Base-by-base conservation (phyloP, 2,888 invertebrate species). In the Myopa tessellatipennis region DNA sequence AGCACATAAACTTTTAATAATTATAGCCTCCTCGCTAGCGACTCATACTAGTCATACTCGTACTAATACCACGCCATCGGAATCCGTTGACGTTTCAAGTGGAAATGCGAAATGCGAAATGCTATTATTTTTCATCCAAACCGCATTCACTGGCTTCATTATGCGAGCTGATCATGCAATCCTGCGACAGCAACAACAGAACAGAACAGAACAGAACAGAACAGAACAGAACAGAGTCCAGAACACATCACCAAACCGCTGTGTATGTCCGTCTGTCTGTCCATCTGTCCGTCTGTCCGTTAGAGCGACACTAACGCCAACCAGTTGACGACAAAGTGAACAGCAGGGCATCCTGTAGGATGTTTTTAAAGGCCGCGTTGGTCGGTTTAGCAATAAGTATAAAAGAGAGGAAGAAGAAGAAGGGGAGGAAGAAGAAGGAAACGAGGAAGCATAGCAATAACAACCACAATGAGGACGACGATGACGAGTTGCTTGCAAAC, bases 1-100 rank as follows among this genome's bases (percentile, higher is more conserved):
- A 76, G 69, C 38, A 69, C 79, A 80, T 80, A 80, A 79, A 79
- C 76, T 80, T 72, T 77, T 76, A 77, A 80, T 80, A 78, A 78
- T 77, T 78, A 76, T 67, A 65, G 55, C 16, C 55, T 16, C 45
- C 6, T 45, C 45, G 55, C 5, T 6, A 12, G 55, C 55, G 16
- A 55, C 55, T 55, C 5, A 14, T 6, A 16, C 55, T 55, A 26
- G 26, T 26, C 26, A 26, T 26, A 26, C 26, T 26, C 26, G 26
- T 2, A 26, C 26, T 26, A 12, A 6, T 12, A 12, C 50, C 50
- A 14, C 26, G 10, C 65, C 6, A 36, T 10, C 38, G 65, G 34
- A 61, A 61, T 18, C 61, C 40, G 16, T 40, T 45, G 45, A 10
- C 45, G 45, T 10, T 38, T 36, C 40, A 26, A 61, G 67, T 67